Conservation (phyloP, 1,140 invertebrate species). For the Chlorops oryzae region DNA sequence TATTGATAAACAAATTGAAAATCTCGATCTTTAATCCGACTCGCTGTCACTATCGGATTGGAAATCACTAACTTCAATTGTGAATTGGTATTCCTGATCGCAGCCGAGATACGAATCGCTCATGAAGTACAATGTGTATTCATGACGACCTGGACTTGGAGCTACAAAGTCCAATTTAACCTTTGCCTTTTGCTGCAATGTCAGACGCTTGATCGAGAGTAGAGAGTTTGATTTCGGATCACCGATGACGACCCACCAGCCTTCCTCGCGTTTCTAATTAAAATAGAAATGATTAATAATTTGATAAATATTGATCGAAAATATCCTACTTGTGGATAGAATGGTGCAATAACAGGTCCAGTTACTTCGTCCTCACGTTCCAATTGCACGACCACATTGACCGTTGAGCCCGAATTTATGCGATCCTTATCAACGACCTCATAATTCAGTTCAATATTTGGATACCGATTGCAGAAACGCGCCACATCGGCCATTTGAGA, state of each 20-base stretch:
- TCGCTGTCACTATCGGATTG: slow-evolving; percentile 57
- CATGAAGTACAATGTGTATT: slow-evolving; percentile 97
- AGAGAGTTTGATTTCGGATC: slow-evolving; percentile 91
- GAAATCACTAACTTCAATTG: slow-evolving; percentile 70
- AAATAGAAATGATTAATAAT: slow-evolving; percentile 16
- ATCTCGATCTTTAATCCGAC: slow-evolving; percentile 53
- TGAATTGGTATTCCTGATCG: slow-evolving; percentile 93
- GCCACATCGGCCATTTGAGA: slow-evolving; percentile 95
- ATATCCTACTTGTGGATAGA: slow-evolving; percentile 82
- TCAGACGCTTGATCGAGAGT: slow-evolving; percentile 92
- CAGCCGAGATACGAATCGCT: slow-evolving; percentile 97
- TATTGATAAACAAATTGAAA: too few species aligned
- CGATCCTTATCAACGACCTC: slow-evolving; percentile 81
- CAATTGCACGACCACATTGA: slow-evolving; percentile 84
- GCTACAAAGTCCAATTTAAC: slow-evolving; percentile 95
- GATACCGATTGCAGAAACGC: slow-evolving; percentile 96
- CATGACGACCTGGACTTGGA: slow-evolving; percentile 74
- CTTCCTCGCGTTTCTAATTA: slow-evolving; percentile 91
- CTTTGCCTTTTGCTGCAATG: slow-evolving; percentile 87
- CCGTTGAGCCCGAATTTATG: slow-evolving; percentile 71
- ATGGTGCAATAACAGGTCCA: slow-evolving; percentile 94
- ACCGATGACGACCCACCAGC: slow-evolving; percentile 99
- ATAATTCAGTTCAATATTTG: slow-evolving; percentile 95
- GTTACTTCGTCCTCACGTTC: slow-evolving; percentile 96
- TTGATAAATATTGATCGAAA: slow-evolving; percentile 5